Base-by-base conservation (phyloP, 2,113 vertebrate genomes). In the Amia ocellicauda region DNA sequence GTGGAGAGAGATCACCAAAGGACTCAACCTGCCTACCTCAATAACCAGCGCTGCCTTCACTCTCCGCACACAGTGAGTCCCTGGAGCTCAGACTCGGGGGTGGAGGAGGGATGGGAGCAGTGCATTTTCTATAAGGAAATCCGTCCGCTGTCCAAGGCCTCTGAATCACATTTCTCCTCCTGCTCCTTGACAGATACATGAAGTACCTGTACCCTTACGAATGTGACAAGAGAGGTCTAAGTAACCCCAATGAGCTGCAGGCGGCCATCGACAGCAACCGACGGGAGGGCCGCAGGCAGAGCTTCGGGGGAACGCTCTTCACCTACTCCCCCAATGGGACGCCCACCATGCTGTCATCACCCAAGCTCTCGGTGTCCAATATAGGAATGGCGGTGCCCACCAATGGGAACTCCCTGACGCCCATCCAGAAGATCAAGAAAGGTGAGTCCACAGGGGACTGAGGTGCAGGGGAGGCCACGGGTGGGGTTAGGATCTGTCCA, bases 31-130 rank as follows among this genome's bases (percentile, higher is more conserved):
- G 78, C 97, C 97, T 79, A 98, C 97, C 20, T 99, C 97, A 75
- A 99, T 99, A 86, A 98, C 97, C 85, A 99, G 97, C 4, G 97
- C 97, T 0, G 97, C 96, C 87, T 99, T 98, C 86, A 99, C 97
- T 10, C 91, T 98, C 66, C 90, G 97, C 70, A 99, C 96, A 66
- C 96, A 99, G 96, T 99, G 78, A 93, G 96, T 83, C 0, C 2
- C 54, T 24, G n/a, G 2, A 26, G 16, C n/a, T 22, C 3, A 26
- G 11, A 1, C 23, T 8, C 8, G n/a, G n/a, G n/a, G n/a, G n/a
- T n/a, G n/a, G n/a, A n/a, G n/a, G n/a, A n/a, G n/a, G n/a, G n/a
- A n/a, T n/a, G n/a, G n/a, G n/a, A n/a, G n/a, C n/a, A n/a, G n/a
- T n/a, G n/a, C n/a, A n/a, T n/a, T n/a, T n/a, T n/a, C n/a, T n/a